Evolutionary conservation across 2,797 vertebrate species (phyloP).

Genomic region (Parauchenoglanis ngamensis): DNA sequence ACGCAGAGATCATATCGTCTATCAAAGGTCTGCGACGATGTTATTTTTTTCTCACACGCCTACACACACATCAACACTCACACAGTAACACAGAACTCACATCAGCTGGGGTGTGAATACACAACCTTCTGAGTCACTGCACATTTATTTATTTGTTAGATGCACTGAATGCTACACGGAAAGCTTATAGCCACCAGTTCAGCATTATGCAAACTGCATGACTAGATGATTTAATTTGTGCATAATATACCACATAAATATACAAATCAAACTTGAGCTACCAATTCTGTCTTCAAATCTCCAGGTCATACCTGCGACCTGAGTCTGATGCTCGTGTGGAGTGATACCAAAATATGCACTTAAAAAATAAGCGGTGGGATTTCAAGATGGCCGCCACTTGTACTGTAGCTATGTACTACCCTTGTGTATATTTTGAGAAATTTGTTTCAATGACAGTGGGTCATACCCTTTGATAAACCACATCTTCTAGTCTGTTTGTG

Average conservation of each 20-base stretch:
- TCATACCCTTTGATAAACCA: not conserved
- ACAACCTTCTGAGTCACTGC: conserved; percentile 6
- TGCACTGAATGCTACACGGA: not conserved
- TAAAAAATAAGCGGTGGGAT: not conserved
- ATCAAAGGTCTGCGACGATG: not conserved
- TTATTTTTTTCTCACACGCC: conserved; percentile 1
- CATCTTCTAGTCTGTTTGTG: not conserved
- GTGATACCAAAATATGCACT: not conserved
- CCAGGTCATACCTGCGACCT: not conserved
- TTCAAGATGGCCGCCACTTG: not conserved
- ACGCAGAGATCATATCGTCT: not conserved
- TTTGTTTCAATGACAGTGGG: not conserved
- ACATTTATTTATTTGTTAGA: not conserved
- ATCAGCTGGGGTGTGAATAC: conserved; percentile 15
- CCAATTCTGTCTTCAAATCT: not conserved
- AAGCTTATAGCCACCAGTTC: not conserved
- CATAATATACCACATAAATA: not conserved
- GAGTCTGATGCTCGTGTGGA: not conserved
- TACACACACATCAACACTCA: not conserved
- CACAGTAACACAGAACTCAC: conserved; percentile 9
- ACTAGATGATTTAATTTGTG: not conserved
- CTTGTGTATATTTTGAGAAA: not conserved
- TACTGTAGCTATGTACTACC: not conserved
- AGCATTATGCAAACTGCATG: conserved; percentile 1
- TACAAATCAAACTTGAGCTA: not conserved